Base-by-base conservation (phyloP, 2,888 invertebrate genomes). In the Netelia fuscicornis region DNA sequence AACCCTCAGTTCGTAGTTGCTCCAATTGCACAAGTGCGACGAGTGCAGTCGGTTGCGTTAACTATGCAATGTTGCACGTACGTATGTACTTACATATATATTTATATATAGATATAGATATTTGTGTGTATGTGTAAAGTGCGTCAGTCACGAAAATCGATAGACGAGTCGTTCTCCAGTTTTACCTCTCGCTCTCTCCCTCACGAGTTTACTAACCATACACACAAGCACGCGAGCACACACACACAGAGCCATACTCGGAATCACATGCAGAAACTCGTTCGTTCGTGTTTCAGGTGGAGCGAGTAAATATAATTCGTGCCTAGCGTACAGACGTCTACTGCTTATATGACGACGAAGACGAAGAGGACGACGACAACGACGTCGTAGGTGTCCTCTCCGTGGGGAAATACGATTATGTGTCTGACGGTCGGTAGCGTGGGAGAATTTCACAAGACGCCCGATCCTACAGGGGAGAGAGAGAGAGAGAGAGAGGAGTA, bases 61-160 rank as follows among this genome's bases (percentile, higher is more conserved):
- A 11, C 11, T 48, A 48, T 48, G 10, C 48, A 48, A 48, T 48
- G 13, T 48, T 30, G 13, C 13, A 48, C 13, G 13, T 48, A 13
- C 13, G 2, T 48, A 48, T 48, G 11, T 48, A 48, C 48, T 9
- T 48, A 48, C 3, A 48, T 20, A 48, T 44, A 23, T 23, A 6
- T 65, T 37, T 20, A 37, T 13, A 30, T 58, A 44, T 10, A 30
- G 3, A 37, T n/a, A 37, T 64, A 37, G 23, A 2, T 71, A 8
- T 64, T 17, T 23, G 20, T 72, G 67, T 78, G 25, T 44, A 37
- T 76, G 75, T 76, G 64, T 58, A 62, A 78, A 78, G 78, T 84
- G 84, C 84, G 84, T 84, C 81, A 84, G 81, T 81, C 70, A 78
- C 64, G 70, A 81, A 84, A 84, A 84, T 84, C 84, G 84, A 84